phyloP scores from a whole-genome alignment of 2,797 vertebrate species.

The Oryzias sinensis region DNA sequence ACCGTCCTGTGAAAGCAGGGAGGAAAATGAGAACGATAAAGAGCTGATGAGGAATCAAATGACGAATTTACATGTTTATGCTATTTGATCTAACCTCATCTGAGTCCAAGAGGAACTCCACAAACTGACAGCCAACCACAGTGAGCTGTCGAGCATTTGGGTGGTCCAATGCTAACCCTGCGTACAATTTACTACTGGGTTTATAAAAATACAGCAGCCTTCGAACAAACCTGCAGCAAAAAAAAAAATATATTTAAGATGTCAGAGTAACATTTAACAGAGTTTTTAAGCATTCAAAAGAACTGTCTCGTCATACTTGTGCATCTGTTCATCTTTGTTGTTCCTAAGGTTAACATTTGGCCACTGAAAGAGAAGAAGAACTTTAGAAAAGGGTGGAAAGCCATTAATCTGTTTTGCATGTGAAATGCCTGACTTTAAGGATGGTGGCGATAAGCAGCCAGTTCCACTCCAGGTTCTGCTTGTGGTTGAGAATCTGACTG shows the following conservation, averaged over 20 bases:
- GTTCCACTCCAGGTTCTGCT: conserved; percentile 97
- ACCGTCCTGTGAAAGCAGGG: conserved; percentile 81
- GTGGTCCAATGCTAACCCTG: conserved; percentile 90
- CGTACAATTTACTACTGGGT: conserved; percentile 95
- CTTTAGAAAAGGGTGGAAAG: not conserved
- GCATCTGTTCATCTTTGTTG: conserved; percentile 99
- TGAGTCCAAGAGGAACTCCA: conserved; percentile 96
- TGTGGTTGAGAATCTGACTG: conserved; percentile 96
- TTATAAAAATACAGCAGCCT: conserved; percentile 97
- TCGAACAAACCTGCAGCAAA: conserved; percentile 87
- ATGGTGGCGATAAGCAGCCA: conserved; percentile 97
- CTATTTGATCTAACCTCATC: conserved; percentile 85
- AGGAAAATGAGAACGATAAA: not conserved
- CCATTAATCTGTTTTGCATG: conserved; percentile 1
- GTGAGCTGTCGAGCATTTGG: conserved; percentile 92
- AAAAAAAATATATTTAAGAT: conserved; percentile 3
- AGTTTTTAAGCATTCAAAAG: not conserved
- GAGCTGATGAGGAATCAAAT: not conserved
- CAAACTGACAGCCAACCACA: conserved; percentile 95
- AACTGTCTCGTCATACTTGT: conserved; percentile 79
- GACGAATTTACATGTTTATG: not conserved
- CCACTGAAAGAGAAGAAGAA: conserved; percentile 79
- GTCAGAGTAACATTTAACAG: not conserved
- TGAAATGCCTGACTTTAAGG: conserved; percentile 84
- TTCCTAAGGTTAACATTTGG: conserved; percentile 95